Evolutionary conservation across 2,888 invertebrate genomes (phyloP).

Genomic region (Hypercompe scribonia): DNA sequence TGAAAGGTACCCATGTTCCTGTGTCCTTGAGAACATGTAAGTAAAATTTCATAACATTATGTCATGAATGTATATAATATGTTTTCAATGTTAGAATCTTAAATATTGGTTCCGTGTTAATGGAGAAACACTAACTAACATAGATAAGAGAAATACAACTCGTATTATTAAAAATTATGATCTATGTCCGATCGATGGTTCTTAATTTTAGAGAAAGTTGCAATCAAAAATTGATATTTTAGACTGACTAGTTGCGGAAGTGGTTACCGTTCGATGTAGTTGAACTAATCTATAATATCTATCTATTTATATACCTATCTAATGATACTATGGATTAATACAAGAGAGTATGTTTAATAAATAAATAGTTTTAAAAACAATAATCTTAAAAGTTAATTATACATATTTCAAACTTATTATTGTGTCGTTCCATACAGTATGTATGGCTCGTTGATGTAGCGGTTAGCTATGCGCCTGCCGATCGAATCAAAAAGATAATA

Average conservation of each 20-base stretch:
- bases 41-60: too few relatives aligned
- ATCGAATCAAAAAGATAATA: too few relatives aligned
- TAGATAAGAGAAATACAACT: background rate
- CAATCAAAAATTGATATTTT: background rate
- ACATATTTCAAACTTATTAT: background rate
- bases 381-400: background rate
- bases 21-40: too few relatives aligned
- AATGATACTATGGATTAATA: too few relatives aligned
- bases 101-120: background rate
- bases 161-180: slow-evolving; percentile 7
- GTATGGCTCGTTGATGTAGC: too few relatives aligned
- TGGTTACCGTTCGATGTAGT: background rate
- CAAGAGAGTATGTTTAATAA: too few relatives aligned
- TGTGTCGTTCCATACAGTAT: too few relatives aligned
- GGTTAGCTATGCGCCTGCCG: too few relatives aligned
- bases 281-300: background rate
- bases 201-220: slow-evolving; percentile 6
- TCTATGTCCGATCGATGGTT: background rate
- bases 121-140: background rate
- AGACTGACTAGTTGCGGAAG: background rate
- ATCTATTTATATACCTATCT: too few relatives aligned
- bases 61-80: background rate
- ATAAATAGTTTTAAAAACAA: background rate
- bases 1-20: background rate
- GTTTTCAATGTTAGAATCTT: background rate